Base-by-base conservation (phyloP, 2,797 vertebrate species). In the Synaphobranchus kaupii region DNA sequence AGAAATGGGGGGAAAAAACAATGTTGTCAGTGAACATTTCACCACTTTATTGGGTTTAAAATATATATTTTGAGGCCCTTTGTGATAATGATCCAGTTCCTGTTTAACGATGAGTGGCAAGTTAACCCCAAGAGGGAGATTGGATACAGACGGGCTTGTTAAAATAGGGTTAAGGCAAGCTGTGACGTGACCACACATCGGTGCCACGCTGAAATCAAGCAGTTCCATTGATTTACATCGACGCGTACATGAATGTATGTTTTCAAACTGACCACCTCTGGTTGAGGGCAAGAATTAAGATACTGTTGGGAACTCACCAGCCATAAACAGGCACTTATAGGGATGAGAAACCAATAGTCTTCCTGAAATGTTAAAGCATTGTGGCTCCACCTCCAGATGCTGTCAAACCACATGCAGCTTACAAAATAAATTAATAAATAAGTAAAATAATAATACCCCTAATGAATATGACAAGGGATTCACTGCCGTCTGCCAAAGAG, bases 401-500 rank as follows among this genome's bases (percentile, higher is more conserved):
- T 83, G 63, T 83, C 60, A 68, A 87, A 31, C 44, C 44, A 48
- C 12, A 50, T 81, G 44, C 47, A 50, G 3, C 13, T 25, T 50
- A 48, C n/a, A 22, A 63, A 66, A 66, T 20, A 44, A 48, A 76
- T 3, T 34, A 39, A 39, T 9, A 81, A 50, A 50, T 8, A 52
- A 68, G n/a, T 22, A 44, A 80, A 81, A 58, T 25, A 83, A 17
- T 50, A 39, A 2, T 15, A 39, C 34, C 68, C 4, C 28, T 47
- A 31, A 56, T 84, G 15, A 76, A 76, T 28, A 84, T 71, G 71
- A 54, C 15, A 25, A 56, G 48, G 47, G 54, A 60, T 84, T 73
- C 56, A 48, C 66, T 84, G 31, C 13, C 60, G 39, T 44, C 81
- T 84, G 34, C 82, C 86, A 83, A 83, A 58, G 20, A 76, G 22